These are phyloP conservation scores for Tuta absoluta DNA, from an alignment of 2,888 invertebrate species.

Conservation along the genomic window DNA sequence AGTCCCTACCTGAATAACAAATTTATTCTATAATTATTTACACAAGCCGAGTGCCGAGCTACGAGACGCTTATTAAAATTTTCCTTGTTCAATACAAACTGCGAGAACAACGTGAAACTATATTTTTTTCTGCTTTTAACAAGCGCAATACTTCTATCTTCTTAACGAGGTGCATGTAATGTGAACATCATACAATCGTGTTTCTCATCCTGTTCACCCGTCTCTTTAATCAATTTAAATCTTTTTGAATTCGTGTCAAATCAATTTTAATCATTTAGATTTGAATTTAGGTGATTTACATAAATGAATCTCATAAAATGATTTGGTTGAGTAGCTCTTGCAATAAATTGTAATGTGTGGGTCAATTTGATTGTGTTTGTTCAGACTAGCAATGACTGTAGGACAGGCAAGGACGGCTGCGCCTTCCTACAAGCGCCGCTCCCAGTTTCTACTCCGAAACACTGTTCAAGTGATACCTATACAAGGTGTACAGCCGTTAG, in stretches of 20 bases:
- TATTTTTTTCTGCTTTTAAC: too few relatives aligned
- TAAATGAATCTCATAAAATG: slow-evolving; percentile 2
- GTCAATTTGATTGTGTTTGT: slow-evolving; percentile 14
- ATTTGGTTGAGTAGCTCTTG: neutral
- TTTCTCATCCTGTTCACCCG: neutral
- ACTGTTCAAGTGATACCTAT: too few relatives aligned
- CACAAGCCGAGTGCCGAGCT: too few relatives aligned
- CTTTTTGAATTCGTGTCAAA: neutral
- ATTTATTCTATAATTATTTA: too few relatives aligned
- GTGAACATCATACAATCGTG: neutral
- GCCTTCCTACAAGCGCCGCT: too few relatives aligned
- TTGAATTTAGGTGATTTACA: neutral
- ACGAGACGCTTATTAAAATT: too few relatives aligned
- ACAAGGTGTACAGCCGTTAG: too few relatives aligned
- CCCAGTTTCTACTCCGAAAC: too few relatives aligned
- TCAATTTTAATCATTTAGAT: slow-evolving; percentile 3
- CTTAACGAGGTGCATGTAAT: neutral
- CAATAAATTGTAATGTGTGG: neutral
- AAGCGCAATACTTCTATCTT: too few relatives aligned
- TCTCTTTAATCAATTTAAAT: neutral
- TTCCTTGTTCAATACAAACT: too few relatives aligned
- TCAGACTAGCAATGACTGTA: neutral
- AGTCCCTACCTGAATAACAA: too few relatives aligned
- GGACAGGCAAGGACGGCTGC: slow-evolving; percentile 6
- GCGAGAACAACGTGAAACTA: too few relatives aligned